Evolutionary conservation across 2,888 invertebrate genomes (phyloP).

Genomic region (Amiota mariae): DNA sequence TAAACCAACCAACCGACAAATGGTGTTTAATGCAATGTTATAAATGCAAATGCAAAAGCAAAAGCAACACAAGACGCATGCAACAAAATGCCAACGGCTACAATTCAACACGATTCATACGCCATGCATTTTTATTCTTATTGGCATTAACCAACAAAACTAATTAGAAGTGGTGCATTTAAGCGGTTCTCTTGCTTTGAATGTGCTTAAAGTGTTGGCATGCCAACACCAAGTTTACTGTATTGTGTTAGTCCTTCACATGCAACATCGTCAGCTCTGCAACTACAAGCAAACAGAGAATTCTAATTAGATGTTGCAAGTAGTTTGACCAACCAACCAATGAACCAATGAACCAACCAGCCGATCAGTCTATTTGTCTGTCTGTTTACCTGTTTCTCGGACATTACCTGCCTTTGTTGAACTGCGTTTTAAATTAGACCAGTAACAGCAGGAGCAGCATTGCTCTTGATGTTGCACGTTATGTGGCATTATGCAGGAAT

Average conservation of each 20-base stretch:
- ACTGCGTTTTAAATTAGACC: constrained; percentile 16
- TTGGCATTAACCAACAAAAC: constrained; percentile 6
- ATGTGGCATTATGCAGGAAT: constrained; percentile 30
- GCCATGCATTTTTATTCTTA: background rate
- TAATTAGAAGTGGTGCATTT: constrained; percentile 15
- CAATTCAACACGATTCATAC: background rate
- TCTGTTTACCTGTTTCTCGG: background rate
- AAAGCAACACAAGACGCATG: background rate
- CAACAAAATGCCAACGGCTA: background rate
- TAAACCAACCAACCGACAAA: background rate
- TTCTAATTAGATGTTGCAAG: constrained; percentile 25
- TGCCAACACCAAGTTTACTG: constrained; percentile 17
- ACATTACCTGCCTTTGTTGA: background rate
- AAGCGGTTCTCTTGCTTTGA: constrained; percentile 4
- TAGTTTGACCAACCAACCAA: background rate
- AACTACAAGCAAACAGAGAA: constrained; percentile 23
- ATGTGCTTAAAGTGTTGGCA: constrained; percentile 21
- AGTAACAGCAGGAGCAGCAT: constrained; percentile 28
- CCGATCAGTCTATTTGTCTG: too few species aligned
- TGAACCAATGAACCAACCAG: background rate
- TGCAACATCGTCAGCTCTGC: background rate
- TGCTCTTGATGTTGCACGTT: constrained; percentile 34
- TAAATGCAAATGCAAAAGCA: background rate
- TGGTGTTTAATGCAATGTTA: too few species aligned
- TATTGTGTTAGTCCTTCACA: background rate